Conservation (phyloP, 2,888 invertebrate species). For the Epinotia brunnichana region DNA sequence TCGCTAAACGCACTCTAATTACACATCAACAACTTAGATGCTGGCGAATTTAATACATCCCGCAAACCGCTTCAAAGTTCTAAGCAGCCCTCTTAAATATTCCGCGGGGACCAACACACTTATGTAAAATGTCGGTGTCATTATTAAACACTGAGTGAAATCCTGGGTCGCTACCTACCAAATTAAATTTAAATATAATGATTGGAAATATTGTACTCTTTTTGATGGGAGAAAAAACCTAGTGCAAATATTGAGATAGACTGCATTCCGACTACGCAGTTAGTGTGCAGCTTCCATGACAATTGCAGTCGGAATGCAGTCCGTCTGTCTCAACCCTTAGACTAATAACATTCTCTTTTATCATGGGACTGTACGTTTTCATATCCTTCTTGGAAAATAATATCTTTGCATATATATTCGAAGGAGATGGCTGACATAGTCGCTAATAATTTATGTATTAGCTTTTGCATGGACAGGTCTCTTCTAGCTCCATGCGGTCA, state of each 20-base stretch:
- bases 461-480: not conserved
- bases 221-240: not conserved
- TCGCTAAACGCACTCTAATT: slow-evolving; percentile 37
- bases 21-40: slow-evolving; percentile 35
- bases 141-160: slow-evolving; percentile 18
- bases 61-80: slow-evolving; percentile 48
- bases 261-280: too few species aligned
- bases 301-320: too few species aligned
- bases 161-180: not conserved
- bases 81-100: slow-evolving; percentile 45
- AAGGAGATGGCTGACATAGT: too few species aligned
- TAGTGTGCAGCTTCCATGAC: too few species aligned
- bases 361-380: not conserved
- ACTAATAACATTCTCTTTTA: too few species aligned
- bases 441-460: not conserved
- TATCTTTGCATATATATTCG: not conserved
- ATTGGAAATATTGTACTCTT: slow-evolving; percentile 1
- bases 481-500: not conserved
- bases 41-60: slow-evolving; percentile 42
- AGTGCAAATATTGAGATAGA: too few species aligned
- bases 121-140: slow-evolving; percentile 37
- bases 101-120: slow-evolving; percentile 37
- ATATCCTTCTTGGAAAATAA: not conserved
- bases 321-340: too few species aligned
- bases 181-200: not conserved